A percentile compares a stretch with the other conserved stretches of the same genome.
These are phyloP conservation scores for Hirudo medicinalis DNA, from an alignment of 1,140 invertebrate genomes.

Conservation along the genomic window DNA sequence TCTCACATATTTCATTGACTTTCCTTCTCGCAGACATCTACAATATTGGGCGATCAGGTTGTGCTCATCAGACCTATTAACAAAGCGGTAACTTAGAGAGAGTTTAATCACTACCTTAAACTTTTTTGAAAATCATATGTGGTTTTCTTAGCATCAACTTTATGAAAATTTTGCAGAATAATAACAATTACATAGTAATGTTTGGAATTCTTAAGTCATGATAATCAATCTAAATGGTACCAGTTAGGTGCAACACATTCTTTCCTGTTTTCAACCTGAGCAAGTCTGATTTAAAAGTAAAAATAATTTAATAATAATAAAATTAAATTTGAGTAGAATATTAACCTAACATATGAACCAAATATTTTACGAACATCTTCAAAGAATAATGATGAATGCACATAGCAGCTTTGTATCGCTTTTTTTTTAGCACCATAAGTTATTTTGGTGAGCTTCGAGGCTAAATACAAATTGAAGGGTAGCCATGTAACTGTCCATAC, in stretches of 20 bases:
- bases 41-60: conserved; percentile 4
- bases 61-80: not conserved
- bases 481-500: too few species aligned
- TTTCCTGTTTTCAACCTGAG: not conserved
- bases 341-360: not conserved
- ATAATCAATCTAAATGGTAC: not conserved
- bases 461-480: too few species aligned
- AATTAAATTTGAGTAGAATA: not conserved
- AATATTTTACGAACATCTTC: conserved; percentile 2
- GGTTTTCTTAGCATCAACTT: not conserved
- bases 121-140: not conserved
- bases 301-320: not conserved
- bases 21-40: not conserved
- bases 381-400: not conserved
- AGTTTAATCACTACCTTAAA: not conserved
- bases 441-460: too few species aligned
- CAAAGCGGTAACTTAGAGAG: not conserved
- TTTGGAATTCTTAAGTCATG: not conserved
- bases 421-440: too few species aligned
- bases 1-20: not conserved
- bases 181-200: not conserved
- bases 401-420: too few species aligned
- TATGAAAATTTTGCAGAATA: not conserved
- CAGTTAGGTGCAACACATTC: not conserved
- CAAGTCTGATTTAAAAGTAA: not conserved